These are phyloP conservation scores for Aegithalos caudatus DNA, from an alignment of 2,113 vertebrate genomes.

Conservation along the genomic window DNA sequence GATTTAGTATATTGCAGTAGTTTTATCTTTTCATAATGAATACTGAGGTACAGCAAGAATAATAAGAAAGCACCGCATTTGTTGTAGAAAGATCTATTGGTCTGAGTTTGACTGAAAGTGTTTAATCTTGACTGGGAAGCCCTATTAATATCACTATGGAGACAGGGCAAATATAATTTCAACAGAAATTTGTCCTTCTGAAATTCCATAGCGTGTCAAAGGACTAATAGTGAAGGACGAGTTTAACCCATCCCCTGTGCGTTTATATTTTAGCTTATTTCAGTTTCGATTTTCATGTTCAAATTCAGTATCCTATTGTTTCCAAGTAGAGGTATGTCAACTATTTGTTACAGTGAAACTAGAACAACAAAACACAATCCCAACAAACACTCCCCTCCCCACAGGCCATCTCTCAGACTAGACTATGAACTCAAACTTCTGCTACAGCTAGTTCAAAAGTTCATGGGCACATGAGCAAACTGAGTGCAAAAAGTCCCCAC, in stretches of 20 bases:
- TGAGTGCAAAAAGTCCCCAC: not conserved
- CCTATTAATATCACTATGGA: not conserved
- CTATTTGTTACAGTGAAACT: conserved; percentile 3
- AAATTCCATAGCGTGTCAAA: not conserved
- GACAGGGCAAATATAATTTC: not conserved
- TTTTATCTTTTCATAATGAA: conserved; percentile 49
- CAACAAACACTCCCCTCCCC: not conserved
- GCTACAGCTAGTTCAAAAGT: not conserved
- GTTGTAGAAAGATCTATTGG: conserved; percentile 64
- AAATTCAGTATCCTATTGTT: not conserved
- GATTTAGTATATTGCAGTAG: conserved; percentile 63
- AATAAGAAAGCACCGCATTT: conserved; percentile 73
- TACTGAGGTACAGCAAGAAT: conserved; percentile 68
- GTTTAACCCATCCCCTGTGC: not conserved
- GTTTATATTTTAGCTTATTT: not conserved
- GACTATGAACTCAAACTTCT: not conserved
- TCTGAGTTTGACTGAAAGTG: conserved; percentile 66
- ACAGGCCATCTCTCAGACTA: not conserved
- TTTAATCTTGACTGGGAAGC: conserved; percentile 75
- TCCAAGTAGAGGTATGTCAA: not conserved
- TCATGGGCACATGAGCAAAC: not conserved
- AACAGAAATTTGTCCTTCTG: conserved; percentile 1
- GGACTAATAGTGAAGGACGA: not conserved
- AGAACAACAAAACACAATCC: conserved; percentile 4
- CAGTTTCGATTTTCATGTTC: not conserved